Percentiles rank a stretch among this genome's conserved stretches.
Conservation (phyloP, 2,888 invertebrate species). For the Incurvaria masculella region DNA sequence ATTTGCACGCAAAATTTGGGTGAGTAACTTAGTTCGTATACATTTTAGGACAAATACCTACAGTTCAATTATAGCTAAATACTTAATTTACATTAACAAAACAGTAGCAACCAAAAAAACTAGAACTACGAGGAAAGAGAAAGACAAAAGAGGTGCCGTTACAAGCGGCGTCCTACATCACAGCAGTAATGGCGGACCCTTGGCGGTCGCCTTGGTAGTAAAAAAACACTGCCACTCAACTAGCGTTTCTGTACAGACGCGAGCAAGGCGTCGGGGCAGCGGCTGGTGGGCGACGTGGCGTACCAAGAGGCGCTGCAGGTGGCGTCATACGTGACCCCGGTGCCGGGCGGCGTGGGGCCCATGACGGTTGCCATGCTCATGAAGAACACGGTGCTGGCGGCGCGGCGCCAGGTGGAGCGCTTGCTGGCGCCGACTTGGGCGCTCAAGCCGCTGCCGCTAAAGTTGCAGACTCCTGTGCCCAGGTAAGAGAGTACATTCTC, state of each 20-base stretch:
- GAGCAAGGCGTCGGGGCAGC: conserved; percentile 73
- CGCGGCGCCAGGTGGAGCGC: conserved; percentile 60
- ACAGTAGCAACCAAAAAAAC: no score
- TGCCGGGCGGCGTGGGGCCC: conserved; percentile 96
- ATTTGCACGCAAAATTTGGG: no score
- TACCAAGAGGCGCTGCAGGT: conserved; percentile 75
- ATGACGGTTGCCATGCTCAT: conserved; percentile 99
- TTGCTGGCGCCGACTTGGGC: conserved; percentile 67
- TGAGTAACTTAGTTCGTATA: no score
- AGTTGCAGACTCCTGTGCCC: conserved; percentile 73
- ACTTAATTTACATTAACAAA: no score
- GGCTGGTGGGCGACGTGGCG: conserved; percentile 94
- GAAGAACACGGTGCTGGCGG: conserved; percentile 90
- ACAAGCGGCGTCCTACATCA: no score
- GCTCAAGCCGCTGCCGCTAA: conserved; percentile 63
- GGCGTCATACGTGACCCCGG: conserved; percentile 91
- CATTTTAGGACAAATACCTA: no score
- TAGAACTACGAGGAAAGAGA: no score
- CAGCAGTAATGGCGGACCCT: no score
- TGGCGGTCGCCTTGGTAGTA: no score
- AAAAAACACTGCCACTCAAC: no score
- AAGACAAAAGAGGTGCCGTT: no score
- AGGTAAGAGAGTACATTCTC: conserved; percentile 51
- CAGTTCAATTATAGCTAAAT: no score
- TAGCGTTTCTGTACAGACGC: conserved; percentile 64